phyloP scores from a whole-genome alignment of 2,888 invertebrate species.

The Diarsia brunnea region DNA sequence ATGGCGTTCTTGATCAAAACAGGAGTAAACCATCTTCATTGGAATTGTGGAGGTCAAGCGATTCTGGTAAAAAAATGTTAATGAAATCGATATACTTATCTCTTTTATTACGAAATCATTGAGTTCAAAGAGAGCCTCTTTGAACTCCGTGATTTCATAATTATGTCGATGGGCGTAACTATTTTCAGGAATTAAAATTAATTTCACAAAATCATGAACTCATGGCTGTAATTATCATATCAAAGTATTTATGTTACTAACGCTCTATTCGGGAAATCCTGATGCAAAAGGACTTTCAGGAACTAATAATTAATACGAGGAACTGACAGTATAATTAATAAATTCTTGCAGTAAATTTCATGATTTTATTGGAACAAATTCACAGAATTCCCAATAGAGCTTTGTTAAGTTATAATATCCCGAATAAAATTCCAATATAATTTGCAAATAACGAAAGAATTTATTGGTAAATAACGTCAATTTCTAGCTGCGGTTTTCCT shows the following conservation, averaged over 20 bases:
- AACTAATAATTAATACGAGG: neutral
- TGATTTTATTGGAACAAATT: neutral
- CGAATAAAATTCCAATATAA: conserved; percentile 13
- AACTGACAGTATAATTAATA: neutral
- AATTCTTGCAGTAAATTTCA: neutral
- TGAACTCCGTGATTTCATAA: too few relatives aligned
- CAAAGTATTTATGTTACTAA: neutral
- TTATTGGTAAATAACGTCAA: conserved; percentile 27
- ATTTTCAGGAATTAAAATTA: neutral
- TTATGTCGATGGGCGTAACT: neutral
- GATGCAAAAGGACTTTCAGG: neutral
- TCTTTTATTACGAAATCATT: neutral
- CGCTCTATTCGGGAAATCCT: neutral
- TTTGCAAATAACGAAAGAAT: conserved; percentile 4
- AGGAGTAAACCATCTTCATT: neutral
- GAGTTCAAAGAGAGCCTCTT: neutral
- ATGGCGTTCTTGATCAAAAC: conserved; percentile 6
- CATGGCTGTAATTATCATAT: neutral
- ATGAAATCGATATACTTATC: neutral
- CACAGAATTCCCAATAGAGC: conserved; percentile 4
- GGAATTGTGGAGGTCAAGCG: neutral
- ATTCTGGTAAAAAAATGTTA: neutral
- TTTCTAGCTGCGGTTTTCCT: conserved; percentile 22
- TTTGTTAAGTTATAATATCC: conserved; percentile 4
- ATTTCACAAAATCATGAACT: neutral